Conservation (phyloP, 2,888 invertebrate genomes). For the Biston betularia region DNA sequence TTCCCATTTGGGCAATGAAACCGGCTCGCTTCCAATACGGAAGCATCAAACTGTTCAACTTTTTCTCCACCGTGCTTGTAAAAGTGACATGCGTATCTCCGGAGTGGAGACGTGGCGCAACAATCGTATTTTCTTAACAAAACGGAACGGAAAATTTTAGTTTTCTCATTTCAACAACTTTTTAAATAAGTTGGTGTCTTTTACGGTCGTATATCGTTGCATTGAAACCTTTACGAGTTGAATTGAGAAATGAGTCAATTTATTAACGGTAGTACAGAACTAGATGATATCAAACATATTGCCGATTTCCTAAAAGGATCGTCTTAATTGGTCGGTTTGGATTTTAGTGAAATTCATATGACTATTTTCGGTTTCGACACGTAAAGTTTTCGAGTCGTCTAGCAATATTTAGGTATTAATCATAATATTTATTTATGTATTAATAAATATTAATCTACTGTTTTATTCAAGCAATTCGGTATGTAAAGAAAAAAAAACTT, state of each 20-base stretch:
- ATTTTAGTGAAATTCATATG: constrained; percentile 1
- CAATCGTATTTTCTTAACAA: neutral
- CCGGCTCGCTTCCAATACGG: constrained; percentile 39
- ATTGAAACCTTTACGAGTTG: constrained; percentile 5
- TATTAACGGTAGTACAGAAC: constrained; percentile 7
- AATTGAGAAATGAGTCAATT: constrained; percentile 8
- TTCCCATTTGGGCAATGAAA: constrained; percentile 35
- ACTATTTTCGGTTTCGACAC: neutral
- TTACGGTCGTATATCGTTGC: constrained; percentile 14
- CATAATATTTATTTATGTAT: too few relatives aligned
- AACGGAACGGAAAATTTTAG: neutral
- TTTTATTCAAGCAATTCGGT: too few relatives aligned
- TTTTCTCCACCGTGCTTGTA: constrained; percentile 10
- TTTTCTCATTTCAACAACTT: neutral
- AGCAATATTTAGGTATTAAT: too few relatives aligned
- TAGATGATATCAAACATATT: constrained; percentile 5
- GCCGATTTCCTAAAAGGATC: neutral
- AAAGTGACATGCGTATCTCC: neutral
- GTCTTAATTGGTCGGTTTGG: neutral
- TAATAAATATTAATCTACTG: too few relatives aligned
- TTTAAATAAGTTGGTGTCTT: neutral
- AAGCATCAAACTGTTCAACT: constrained; percentile 17
- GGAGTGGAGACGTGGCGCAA: neutral
- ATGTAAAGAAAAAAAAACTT: too few relatives aligned
- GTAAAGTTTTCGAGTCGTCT: neutral